Conservation (phyloP, 2,797 vertebrate species). For the Pelobates cultripes region DNA sequence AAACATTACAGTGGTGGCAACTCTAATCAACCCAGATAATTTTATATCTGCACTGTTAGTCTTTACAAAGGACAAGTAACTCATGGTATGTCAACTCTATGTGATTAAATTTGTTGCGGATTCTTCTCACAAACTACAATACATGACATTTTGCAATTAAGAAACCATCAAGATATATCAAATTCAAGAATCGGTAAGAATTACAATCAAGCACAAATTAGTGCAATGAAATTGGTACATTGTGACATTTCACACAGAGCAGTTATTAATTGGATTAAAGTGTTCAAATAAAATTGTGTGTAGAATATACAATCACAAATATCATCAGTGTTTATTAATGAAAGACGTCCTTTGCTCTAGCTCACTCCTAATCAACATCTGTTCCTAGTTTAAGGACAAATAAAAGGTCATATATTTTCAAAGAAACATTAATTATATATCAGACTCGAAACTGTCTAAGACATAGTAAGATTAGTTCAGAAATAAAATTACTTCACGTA, state of each 20-base stretch:
- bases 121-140: background rate
- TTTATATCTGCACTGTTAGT: too few species aligned
- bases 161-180: background rate
- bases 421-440: slow-evolving; percentile 3
- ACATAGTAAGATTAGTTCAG: too few species aligned
- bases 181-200: background rate
- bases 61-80: too few species aligned
- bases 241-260: slow-evolving; percentile 3
- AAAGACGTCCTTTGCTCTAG: background rate
- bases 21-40: too few species aligned
- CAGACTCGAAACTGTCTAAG: background rate
- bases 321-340: background rate
- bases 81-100: too few species aligned
- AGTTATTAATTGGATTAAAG: background rate
- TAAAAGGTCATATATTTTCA: background rate
- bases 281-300: background rate
- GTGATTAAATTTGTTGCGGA: too few species aligned
- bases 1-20: too few species aligned
- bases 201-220: background rate
- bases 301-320: background rate
- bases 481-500: too few species aligned
- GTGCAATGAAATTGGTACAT: background rate
- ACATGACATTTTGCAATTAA: background rate
- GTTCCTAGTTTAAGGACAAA: slow-evolving; percentile 2
- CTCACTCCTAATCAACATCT: slow-evolving; percentile 2